phyloP scores from a whole-genome alignment of 2,797 vertebrate genomes.

The Lophius americanus region DNA sequence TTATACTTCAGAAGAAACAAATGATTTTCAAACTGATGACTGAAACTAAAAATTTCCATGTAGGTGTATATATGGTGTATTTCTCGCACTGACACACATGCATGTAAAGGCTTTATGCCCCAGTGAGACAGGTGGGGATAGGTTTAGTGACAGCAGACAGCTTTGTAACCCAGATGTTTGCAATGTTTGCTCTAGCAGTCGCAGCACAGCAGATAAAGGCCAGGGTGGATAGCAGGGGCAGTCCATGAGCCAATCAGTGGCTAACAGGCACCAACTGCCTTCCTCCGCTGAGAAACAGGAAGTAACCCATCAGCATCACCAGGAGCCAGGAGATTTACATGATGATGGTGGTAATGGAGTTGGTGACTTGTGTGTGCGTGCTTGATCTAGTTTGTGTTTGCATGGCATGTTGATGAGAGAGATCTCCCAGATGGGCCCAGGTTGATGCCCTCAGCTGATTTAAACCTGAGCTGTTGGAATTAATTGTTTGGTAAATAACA shows the following conservation, averaged over 20 bases:
- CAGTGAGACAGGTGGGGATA: not conserved
- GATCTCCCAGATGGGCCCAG: too few species aligned
- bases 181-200: slow-evolving; percentile 59
- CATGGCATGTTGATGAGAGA: too few species aligned
- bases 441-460: not conserved
- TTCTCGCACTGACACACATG: not conserved
- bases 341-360: slow-evolving; percentile 14
- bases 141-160: not conserved
- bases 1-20: not conserved
- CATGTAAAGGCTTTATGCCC: not conserved
- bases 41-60: too few species aligned
- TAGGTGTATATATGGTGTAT: too few species aligned
- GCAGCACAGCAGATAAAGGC: slow-evolving; percentile 58
- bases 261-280: slow-evolving; percentile 51
- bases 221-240: slow-evolving; percentile 22
- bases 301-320: slow-evolving; percentile 33
- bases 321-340: slow-evolving; percentile 65
- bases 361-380: not conserved
- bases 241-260: slow-evolving; percentile 70
- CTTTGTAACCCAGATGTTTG: slow-evolving; percentile 20
- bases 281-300: slow-evolving; percentile 49
- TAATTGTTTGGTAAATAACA: slow-evolving; percentile 12
- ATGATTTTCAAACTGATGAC: not conserved
- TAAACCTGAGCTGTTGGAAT: slow-evolving; percentile 23
- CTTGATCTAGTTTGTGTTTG: not conserved